Evolutionary conservation across 2,888 invertebrate species (phyloP).

Genomic region (Galeruca laticollis): DNA sequence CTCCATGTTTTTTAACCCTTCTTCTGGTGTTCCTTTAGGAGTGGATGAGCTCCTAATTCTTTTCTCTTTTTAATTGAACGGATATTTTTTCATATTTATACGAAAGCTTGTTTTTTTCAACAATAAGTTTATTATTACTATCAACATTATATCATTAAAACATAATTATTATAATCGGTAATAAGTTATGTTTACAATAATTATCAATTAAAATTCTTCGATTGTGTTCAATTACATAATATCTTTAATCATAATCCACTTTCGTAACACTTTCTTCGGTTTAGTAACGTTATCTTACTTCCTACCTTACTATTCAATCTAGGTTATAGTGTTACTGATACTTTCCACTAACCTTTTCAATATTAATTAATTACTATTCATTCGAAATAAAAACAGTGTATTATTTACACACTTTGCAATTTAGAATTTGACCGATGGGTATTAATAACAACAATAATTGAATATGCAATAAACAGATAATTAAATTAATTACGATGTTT

Average conservation of each 20-base stretch:
- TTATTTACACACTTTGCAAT: neutral
- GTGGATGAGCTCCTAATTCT: no score
- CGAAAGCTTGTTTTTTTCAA: no score
- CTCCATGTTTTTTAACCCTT: no score
- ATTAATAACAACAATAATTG: neutral
- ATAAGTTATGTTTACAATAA: neutral
- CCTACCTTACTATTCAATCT: constrained; percentile 32
- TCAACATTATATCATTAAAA: no score
- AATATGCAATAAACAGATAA: neutral
- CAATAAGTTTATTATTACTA: no score
- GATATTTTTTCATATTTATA: no score
- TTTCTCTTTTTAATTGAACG: no score
- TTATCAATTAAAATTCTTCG: constrained; percentile 28
- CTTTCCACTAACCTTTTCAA: constrained; percentile 26
- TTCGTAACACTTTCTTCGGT: constrained; percentile 38
- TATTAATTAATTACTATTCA: neutral
- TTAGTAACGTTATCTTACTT: constrained; percentile 37
- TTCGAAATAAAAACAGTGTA: neutral
- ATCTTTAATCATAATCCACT: constrained; percentile 20
- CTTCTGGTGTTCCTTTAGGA: no score
- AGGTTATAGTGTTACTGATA: constrained; percentile 32
- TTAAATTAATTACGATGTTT: no score
- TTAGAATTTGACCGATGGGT: neutral
- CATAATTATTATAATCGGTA: neutral
- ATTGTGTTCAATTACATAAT: constrained; percentile 23